Evolutionary conservation across 2,113 vertebrate species (phyloP).

Genomic region (Leiothrix lutea): DNA sequence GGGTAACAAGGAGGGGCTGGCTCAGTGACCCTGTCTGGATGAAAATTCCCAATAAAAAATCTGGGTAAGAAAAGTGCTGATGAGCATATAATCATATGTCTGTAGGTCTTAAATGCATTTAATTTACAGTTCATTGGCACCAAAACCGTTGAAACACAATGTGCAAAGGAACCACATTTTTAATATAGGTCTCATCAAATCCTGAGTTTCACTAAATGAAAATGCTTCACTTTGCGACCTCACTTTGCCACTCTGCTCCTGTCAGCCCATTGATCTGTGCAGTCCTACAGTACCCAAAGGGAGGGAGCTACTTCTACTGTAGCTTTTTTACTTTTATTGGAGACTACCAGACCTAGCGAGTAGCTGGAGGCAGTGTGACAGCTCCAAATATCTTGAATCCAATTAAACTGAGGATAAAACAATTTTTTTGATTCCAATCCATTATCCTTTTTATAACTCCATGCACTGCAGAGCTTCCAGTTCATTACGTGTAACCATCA

Average conservation of each 20-base stretch:
- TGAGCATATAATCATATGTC: accelerated
- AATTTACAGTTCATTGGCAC: background rate
- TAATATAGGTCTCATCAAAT: background rate
- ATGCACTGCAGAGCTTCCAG: background rate
- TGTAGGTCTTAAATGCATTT: background rate
- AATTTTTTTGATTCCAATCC: background rate
- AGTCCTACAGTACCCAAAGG: accelerated
- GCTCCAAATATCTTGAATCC: background rate
- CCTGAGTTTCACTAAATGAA: background rate
- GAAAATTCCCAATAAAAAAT: background rate
- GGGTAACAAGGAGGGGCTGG: background rate
- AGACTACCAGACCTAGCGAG: background rate
- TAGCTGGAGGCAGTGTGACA: background rate
- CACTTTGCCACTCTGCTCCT: background rate
- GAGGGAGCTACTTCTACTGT: background rate
- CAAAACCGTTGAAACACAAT: background rate
- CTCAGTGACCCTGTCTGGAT: background rate
- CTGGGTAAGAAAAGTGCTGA: background rate
- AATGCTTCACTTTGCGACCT: background rate
- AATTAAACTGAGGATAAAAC: background rate
- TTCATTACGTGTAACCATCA: background rate
- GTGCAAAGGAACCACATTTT: background rate
- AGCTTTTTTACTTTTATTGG: background rate
- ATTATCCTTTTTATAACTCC: background rate
- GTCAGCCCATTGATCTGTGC: background rate